These are phyloP conservation scores for Nanorana parkeri DNA, from an alignment of 2,113 vertebrate species.

Conservation along the genomic window DNA sequence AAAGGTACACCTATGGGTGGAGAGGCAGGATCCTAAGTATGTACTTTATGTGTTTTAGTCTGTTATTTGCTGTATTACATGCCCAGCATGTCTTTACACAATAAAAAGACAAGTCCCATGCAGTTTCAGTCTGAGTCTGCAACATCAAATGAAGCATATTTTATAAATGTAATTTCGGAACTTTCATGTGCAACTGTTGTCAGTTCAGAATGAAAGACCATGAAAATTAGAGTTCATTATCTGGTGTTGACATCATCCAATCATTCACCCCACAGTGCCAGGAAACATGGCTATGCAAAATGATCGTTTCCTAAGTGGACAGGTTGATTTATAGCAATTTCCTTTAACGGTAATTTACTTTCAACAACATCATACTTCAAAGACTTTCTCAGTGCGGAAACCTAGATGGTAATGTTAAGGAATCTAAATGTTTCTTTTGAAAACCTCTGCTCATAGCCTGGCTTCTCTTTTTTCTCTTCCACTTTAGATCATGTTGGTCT, in stretches of 20 bases:
- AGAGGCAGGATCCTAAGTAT: background rate
- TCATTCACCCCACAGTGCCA: slow-evolving; percentile 28
- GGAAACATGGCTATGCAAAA: slow-evolving; percentile 41
- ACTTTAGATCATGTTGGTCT: slow-evolving; percentile 15
- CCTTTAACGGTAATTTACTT: slow-evolving; percentile 56
- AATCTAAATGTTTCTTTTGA: slow-evolving; percentile 52
- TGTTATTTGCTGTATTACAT: background rate
- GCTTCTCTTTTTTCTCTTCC: slow-evolving; percentile 19
- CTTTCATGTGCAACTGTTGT: slow-evolving; percentile 47
- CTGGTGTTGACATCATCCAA: slow-evolving; percentile 49
- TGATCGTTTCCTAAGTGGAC: slow-evolving; percentile 53
- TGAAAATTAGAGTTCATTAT: slow-evolving; percentile 50
- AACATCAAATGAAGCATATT: slow-evolving; percentile 28
- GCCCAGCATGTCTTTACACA: background rate
- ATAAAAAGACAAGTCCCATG: background rate
- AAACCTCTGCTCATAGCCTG: slow-evolving; percentile 36
- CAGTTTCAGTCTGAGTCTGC: background rate
- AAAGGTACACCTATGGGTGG: background rate
- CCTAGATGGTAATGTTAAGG: slow-evolving; percentile 41
- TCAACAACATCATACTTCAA: slow-evolving; percentile 54
- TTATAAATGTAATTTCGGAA: slow-evolving; percentile 21
- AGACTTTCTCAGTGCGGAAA: slow-evolving; percentile 27
- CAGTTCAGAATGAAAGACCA: slow-evolving; percentile 46
- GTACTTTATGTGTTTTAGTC: background rate
- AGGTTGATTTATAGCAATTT: slow-evolving; percentile 55